Conservation (phyloP, 1,140 invertebrate genomes). For the Drosophila lowei region DNA sequence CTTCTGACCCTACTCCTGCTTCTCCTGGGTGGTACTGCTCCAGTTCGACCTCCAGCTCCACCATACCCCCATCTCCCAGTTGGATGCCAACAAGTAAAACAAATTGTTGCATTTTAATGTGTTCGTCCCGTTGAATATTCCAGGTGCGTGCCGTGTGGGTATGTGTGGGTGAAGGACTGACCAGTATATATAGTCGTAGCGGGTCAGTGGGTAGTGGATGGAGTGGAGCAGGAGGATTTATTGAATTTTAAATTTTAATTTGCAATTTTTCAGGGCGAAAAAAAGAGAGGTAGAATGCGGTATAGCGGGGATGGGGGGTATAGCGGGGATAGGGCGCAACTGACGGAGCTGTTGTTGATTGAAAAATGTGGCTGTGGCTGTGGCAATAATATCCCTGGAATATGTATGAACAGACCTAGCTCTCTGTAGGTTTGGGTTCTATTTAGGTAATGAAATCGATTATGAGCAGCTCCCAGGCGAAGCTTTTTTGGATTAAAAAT, state of each 20-base stretch:
- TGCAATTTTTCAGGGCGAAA: constrained; percentile 48
- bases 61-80: constrained; percentile 6
- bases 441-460: no score
- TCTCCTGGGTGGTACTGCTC: neutral
- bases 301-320: neutral
- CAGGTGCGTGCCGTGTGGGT: constrained; percentile 41
- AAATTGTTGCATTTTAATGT: constrained; percentile 82
- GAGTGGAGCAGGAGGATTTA: constrained; percentile 45
- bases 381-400: neutral
- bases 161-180: neutral
- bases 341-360: constrained; percentile 2
- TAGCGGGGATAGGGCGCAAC: neutral
- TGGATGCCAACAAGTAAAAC: constrained; percentile 73
- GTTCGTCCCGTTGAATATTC: constrained; percentile 41
- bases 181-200: neutral
- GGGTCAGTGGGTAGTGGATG: neutral
- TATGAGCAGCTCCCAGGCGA: no score
- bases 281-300: neutral
- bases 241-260: constrained; percentile 81
- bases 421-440: no score
- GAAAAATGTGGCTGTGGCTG: neutral
- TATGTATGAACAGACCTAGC: no score
- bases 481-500: no score
- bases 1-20: constrained; percentile 1
- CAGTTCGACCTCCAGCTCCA: constrained; percentile 11